A percentile compares a stretch with the other conserved stretches of the same genome.
These are phyloP conservation scores for Agonopterix arenella DNA, from an alignment of 2,888 invertebrate species.

Conservation along the genomic window DNA sequence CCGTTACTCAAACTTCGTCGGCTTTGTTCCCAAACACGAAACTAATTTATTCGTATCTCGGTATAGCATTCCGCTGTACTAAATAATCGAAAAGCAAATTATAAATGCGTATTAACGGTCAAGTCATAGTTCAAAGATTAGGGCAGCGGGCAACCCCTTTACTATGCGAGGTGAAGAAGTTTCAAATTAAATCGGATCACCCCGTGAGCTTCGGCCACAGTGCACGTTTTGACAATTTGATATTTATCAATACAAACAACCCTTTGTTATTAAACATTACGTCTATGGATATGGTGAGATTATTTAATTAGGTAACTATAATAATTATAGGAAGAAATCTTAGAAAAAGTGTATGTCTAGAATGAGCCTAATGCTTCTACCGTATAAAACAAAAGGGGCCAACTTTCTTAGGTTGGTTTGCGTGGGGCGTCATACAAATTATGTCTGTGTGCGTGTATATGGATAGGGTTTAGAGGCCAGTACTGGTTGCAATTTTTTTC, in stretches of 20 bases:
- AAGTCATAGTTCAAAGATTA: constrained; percentile 77
- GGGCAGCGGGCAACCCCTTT: constrained; percentile 72
- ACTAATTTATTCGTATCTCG: constrained; percentile 74
- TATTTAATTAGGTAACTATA: too few relatives aligned
- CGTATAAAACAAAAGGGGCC: too few relatives aligned
- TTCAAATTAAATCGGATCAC: constrained; percentile 60
- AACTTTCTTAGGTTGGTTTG: too few relatives aligned
- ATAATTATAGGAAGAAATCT: too few relatives aligned
- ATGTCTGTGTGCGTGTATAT: too few relatives aligned
- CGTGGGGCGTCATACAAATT: too few relatives aligned
- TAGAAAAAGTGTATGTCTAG: too few relatives aligned
- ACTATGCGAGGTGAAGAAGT: constrained; percentile 60
- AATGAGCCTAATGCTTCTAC: too few relatives aligned
- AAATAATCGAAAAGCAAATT: constrained; percentile 75
- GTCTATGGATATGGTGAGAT: too few relatives aligned
- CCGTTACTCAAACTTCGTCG: constrained; percentile 71
- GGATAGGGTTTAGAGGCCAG: too few relatives aligned
- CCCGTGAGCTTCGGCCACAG: constrained; percentile 30
- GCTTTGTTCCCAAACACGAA: constrained; percentile 74
- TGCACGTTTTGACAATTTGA: constrained; percentile 56
- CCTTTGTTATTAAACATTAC: constrained; percentile 21
- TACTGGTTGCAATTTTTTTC: too few relatives aligned
- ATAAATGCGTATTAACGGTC: constrained; percentile 77
- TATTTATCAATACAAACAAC: constrained; percentile 49
- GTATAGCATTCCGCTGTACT: constrained; percentile 57